Evolutionary conservation across 2,888 invertebrate species (phyloP).

Genomic region (Brenthis daphne): DNA sequence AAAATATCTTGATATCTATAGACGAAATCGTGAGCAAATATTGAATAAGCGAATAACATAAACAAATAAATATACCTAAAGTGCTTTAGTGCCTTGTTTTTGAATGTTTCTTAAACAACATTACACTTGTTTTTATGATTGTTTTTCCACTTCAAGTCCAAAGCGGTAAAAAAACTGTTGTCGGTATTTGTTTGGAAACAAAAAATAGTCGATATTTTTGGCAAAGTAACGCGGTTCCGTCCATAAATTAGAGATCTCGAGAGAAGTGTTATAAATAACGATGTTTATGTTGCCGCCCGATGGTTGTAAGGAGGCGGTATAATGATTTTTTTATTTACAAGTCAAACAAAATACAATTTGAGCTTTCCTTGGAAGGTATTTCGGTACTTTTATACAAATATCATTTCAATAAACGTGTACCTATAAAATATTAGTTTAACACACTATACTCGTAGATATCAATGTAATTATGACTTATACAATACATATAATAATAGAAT

Average conservation of each 20-base stretch:
- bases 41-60: no score
- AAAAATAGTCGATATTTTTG: conserved; percentile 12
- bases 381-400: neutral
- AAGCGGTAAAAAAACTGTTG: neutral
- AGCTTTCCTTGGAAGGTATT: neutral
- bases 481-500: no score
- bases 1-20: no score
- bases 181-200: conserved; percentile 10
- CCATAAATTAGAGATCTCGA: conserved; percentile 27
- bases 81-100: neutral
- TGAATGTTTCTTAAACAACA: neutral
- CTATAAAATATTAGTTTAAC: no score
- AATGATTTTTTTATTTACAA: conserved; percentile 16
- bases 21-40: no score
- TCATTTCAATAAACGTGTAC: no score
- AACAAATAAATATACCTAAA: neutral
- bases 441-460: no score
- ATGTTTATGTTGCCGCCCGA: conserved; percentile 21
- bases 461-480: no score
- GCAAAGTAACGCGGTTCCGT: conserved; percentile 5
- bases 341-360: conserved; percentile 1
- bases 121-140: neutral
- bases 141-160: neutral
- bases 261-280: conserved; percentile 25
- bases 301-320: conserved; percentile 11